A percentile compares a stretch with the other conserved stretches of the same genome.
Evolutionary conservation across 2,888 invertebrate species (phyloP).

Genomic region (Plebejus melissa): DNA sequence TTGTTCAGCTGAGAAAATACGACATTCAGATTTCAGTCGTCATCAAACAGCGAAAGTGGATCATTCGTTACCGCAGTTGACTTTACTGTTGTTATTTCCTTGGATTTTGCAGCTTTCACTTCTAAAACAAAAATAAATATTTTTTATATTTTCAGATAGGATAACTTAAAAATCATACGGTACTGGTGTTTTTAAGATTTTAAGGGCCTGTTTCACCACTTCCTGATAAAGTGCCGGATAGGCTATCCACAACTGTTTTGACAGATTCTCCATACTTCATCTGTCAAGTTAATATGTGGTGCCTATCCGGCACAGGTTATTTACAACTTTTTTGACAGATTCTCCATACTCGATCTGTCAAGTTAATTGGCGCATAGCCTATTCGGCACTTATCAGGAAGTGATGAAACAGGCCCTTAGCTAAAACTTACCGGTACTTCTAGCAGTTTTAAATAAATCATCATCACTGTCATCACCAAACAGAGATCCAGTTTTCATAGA

Average conservation of each 20-base stretch:
- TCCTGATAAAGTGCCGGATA: too few species aligned
- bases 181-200: not conserved
- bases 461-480: constrained; percentile 62
- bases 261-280: too few species aligned
- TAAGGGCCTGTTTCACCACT: too few species aligned
- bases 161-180: not conserved
- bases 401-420: not conserved
- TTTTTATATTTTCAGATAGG: not conserved
- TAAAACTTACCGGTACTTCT: constrained; percentile 45
- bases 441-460: constrained; percentile 55
- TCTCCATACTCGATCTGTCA: too few species aligned
- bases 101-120: constrained; percentile 31
- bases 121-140: constrained; percentile 16
- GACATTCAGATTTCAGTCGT: constrained; percentile 31
- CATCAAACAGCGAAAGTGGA: constrained; percentile 54
- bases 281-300: too few species aligned
- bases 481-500: constrained; percentile 46
- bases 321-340: too few species aligned
- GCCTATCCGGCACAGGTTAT: too few species aligned
- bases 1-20: not conserved
- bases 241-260: too few species aligned
- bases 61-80: constrained; percentile 54
- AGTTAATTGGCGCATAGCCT: too few species aligned
- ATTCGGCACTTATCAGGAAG: too few species aligned
- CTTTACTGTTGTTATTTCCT: constrained; percentile 41